phyloP scores from a whole-genome alignment of 2,888 invertebrate species.

The Ditylenchus weischeri region DNA sequence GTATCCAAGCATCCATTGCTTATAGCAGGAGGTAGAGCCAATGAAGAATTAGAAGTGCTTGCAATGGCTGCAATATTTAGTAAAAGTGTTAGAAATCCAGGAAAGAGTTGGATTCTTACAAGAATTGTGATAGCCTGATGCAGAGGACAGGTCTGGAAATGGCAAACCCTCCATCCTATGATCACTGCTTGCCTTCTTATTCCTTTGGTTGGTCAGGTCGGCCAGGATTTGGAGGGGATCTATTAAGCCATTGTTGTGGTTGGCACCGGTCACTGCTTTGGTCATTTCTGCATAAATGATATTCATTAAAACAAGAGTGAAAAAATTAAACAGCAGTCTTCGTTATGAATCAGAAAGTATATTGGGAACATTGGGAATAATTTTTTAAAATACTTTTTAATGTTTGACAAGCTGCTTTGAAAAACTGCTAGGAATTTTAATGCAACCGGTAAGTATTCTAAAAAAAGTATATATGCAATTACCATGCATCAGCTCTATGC shows the following conservation, averaged over 20 bases:
- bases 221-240: slow-evolving; percentile 20
- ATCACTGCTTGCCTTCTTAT: not conserved
- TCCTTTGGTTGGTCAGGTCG: slow-evolving; percentile 17
- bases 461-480: not conserved
- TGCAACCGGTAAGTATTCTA: too few species aligned
- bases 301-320: too few species aligned
- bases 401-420: too few species aligned
- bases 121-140: too few species aligned
- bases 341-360: too few species aligned
- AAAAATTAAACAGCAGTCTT: too few species aligned
- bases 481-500: slow-evolving; percentile 38
- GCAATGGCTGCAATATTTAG: not conserved
- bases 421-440: too few species aligned
- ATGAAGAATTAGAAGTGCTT: not conserved
- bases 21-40: not conserved
- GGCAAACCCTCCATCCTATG: not conserved
- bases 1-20: not conserved
- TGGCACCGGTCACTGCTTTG: slow-evolving; percentile 10
- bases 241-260: not conserved
- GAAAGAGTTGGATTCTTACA: too few species aligned
- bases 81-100: too few species aligned
- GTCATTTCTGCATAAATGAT: slow-evolving; percentile 9
- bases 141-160: not conserved
- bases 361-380: too few species aligned
- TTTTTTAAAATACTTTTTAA: too few species aligned